Evolutionary conservation across 2,113 vertebrate species (phyloP).

Genomic region (Hydrolagus affinis): DNA sequence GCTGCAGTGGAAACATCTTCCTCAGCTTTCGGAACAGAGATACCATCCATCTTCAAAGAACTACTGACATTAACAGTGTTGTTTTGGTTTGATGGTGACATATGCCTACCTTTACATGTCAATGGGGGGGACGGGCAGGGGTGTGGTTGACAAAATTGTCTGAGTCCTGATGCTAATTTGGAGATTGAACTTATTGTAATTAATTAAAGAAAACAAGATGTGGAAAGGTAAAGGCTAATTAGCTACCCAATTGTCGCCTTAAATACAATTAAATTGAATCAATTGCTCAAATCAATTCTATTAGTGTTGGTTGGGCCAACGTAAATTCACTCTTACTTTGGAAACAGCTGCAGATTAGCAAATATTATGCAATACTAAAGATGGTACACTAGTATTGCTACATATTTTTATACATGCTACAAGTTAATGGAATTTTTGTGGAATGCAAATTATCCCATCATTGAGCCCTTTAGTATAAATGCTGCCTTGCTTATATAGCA

Average conservation of each 20-base stretch:
- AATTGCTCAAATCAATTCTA: background rate
- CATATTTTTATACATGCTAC: background rate
- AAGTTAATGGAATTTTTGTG: background rate
- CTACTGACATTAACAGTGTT: no score
- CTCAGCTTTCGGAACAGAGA: no score
- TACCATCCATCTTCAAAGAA: no score
- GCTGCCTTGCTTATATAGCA: no score
- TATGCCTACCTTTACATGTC: no score
- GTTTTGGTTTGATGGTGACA: no score
- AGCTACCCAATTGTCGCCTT: background rate
- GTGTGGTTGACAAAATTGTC: background rate
- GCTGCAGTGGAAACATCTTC: no score
- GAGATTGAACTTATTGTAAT: background rate
- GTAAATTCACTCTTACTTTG: background rate
- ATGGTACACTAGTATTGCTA: background rate
- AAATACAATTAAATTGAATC: background rate
- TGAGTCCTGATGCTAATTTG: background rate
- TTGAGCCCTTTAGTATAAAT: no score
- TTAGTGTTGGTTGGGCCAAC: background rate
- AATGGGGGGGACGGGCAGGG: background rate
- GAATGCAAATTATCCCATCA: no score
- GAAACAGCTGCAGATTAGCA: background rate
- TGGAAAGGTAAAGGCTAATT: background rate
- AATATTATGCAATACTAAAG: background rate
- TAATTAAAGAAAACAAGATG: background rate